Evolutionary conservation across 2,888 invertebrate genomes (phyloP).

Genomic region (Nezara viridula): DNA sequence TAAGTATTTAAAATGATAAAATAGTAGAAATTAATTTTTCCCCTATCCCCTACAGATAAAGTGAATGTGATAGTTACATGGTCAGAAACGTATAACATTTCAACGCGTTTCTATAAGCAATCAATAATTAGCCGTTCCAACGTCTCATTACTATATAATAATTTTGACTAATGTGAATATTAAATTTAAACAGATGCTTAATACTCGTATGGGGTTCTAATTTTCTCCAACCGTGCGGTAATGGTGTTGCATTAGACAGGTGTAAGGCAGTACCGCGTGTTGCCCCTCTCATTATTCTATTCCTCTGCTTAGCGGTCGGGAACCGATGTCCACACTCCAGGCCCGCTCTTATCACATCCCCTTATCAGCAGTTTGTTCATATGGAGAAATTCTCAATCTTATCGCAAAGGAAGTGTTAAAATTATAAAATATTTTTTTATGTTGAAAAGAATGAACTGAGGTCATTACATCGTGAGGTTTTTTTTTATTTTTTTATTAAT

Average conservation of each 20-base stretch:
- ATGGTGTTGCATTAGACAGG: conserved; percentile 33
- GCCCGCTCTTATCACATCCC: neutral
- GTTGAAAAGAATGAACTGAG: conserved; percentile 12
- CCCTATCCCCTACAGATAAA: too few relatives aligned
- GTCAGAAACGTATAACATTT: too few relatives aligned
- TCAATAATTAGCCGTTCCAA: too few relatives aligned
- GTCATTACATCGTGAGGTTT: neutral
- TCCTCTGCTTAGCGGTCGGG: conserved; percentile 46
- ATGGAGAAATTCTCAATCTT: conserved; percentile 55
- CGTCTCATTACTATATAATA: too few relatives aligned
- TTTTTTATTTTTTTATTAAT: neutral
- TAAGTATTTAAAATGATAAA: too few relatives aligned
- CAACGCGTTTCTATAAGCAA: too few relatives aligned
- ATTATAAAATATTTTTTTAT: conserved; percentile 50
- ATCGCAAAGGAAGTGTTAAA: conserved; percentile 54
- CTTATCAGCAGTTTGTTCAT: conserved; percentile 34
- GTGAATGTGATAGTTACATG: too few relatives aligned
- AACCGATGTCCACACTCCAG: conserved; percentile 44
- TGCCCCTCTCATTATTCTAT: conserved; percentile 29
- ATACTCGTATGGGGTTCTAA: neutral
- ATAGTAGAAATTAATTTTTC: too few relatives aligned
- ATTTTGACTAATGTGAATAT: neutral
- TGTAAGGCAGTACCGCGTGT: neutral
- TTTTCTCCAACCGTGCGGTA: neutral
- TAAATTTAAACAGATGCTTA: neutral